Base-by-base conservation (phyloP, 1,140 invertebrate genomes). In the Eueides isabella region DNA sequence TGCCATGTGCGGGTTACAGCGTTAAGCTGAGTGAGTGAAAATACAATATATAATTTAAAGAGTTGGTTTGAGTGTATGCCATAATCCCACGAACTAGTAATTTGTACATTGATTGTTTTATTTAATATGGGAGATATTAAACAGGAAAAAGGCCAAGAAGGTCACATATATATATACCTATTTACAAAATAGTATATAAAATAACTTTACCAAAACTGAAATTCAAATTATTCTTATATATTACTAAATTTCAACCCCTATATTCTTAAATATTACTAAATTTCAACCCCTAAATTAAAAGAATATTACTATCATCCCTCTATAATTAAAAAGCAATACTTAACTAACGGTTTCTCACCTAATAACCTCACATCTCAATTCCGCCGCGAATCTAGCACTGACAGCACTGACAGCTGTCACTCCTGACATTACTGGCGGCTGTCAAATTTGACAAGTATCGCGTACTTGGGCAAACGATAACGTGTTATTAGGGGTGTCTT, bases 381-480 rank as follows among this genome's bases (percentile, higher is more conserved):
- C 61, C 29, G 14, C 61, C 29, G 29, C 61, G 61, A 63, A 48
- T 61, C 29, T 61, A 2, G 38, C 55, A 71, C 61, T 61, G 69
- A 61, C 55, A 71, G 26, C 2, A 23, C 61, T 61, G 69, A 61
- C 55, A 71, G 61, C 69, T 64, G 61, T 71, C 69, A 71, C 69
- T 71, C 38, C 38, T 63, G 48, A 26, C 48, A 55, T 26, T 55
- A 55, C 48, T 71, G 69, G 64, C 69, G 64, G 69, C 61, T 64
- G 35, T 71, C 69, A 71, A 41, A 71, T 71, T 63, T 35, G 69
- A 71, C 69, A 38, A 71, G 69, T 71, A 63, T 63, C 35, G 61
- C 69, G 61, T 35, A 63, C 26, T 71, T 71, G 69, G 35, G 26
- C 28, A 35, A 38, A 6, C 30, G 69, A 71, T 71, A 71, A 19